Conservation (phyloP, 1,140 invertebrate species). For the Sipha flava region DNA sequence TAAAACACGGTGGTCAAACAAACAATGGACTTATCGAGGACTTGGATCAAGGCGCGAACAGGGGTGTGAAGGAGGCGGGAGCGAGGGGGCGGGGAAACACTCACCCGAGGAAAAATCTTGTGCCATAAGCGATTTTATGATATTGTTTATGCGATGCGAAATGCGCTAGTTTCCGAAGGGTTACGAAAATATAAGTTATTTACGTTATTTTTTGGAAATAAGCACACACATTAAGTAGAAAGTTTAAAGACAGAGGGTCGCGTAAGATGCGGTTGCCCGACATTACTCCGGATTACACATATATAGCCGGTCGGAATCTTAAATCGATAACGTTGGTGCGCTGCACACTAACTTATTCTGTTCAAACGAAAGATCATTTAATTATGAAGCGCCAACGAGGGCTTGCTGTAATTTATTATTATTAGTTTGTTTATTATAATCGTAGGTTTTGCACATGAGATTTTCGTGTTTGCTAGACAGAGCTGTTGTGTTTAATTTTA, state of each 20-base stretch:
- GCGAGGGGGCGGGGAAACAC: too few species aligned
- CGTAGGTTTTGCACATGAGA: too few species aligned
- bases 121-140: constrained; percentile 16
- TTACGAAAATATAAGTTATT: background rate
- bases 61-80: background rate
- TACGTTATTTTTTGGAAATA: background rate
- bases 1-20: constrained; percentile 23
- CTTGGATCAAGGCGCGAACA: background rate
- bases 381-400: background rate
- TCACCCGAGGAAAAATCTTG: background rate
- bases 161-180: background rate
- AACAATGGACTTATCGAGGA: constrained; percentile 8
- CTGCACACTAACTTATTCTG: background rate
- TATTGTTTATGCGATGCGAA: constrained; percentile 1
- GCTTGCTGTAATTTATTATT: too few species aligned
- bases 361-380: background rate
- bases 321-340: background rate
- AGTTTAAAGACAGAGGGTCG: background rate
- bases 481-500: too few species aligned
- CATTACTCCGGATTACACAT: background rate
- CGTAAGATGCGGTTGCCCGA: background rate
- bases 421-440: too few species aligned
- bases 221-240: background rate
- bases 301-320: background rate
- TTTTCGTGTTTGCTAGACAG: too few species aligned